Conservation (phyloP, 37 sponge, comb jelly and placozoan genomes). For the Spongia lamella region DNA sequence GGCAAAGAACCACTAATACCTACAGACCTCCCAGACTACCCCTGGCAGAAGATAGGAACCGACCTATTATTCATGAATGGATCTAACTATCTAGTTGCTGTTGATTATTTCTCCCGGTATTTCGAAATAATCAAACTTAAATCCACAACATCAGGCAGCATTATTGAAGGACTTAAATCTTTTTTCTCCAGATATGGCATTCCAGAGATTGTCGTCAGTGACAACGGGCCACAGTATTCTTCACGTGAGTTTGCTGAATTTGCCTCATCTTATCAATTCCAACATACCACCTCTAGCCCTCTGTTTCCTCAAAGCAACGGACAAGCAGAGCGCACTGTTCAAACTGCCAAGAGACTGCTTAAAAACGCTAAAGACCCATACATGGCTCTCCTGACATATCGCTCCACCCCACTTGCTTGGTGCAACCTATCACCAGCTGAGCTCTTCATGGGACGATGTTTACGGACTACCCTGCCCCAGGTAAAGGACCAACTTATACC, state of each 20-base stretch:
- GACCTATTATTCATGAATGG: conserved; percentile 3
- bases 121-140: conserved; percentile 32
- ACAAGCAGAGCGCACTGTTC: conserved; percentile 37
- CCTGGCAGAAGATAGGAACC: not conserved
- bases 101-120: too few species aligned
- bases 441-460: conserved; percentile 37
- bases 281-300: conserved; percentile 57
- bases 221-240: conserved; percentile 60
- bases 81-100: conserved; percentile 1
- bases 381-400: conserved; percentile 38
- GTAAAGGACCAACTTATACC: conserved; percentile 22
- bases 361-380: conserved; percentile 10
- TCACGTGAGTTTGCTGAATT: conserved; percentile 42
- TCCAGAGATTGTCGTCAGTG: conserved; percentile 39
- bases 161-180: conserved; percentile 30
- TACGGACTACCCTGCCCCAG: conserved; percentile 46
- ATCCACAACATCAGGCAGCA: conserved; percentile 33
- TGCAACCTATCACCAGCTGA: conserved; percentile 48
- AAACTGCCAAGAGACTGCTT: conserved; percentile 42
- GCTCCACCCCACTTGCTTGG: conserved; percentile 62
- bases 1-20: conserved; percentile 11
- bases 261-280: conserved; percentile 22
- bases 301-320: conserved; percentile 60
- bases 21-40: not conserved
- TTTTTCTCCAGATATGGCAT: conserved; percentile 47